phyloP scores from a whole-genome alignment of 2,888 invertebrate genomes.

The Belgica antarctica region DNA sequence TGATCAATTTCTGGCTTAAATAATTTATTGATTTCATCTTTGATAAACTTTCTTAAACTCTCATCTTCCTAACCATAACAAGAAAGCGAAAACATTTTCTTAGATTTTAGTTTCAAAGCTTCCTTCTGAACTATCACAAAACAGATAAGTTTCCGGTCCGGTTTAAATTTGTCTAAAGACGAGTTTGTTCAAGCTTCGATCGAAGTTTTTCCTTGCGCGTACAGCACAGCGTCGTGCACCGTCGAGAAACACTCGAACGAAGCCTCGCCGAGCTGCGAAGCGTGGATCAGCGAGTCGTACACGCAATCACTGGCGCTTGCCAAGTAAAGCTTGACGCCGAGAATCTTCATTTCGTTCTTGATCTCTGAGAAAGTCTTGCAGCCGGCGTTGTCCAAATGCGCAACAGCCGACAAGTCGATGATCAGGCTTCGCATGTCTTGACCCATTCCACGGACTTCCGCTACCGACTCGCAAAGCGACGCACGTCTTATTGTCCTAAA shows the following conservation, averaged over 20 bases:
- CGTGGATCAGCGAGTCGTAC: constrained; percentile 52
- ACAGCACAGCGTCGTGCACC: constrained; percentile 63
- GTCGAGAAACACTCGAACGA: constrained; percentile 61
- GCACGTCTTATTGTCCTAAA: constrained; percentile 51
- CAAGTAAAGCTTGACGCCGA: constrained; percentile 59
- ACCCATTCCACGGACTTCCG: constrained; percentile 9
- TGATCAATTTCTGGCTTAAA: no score
- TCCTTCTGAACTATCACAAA: no score
- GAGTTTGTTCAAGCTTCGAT: no score
- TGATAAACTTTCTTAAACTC: no score
- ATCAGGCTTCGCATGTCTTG: constrained; percentile 53
- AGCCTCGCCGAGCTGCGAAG: constrained; percentile 49
- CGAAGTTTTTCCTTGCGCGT: constrained; percentile 44
- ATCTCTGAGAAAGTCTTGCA: constrained; percentile 59
- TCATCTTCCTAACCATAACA: no score
- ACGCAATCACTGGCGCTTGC: constrained; percentile 58
- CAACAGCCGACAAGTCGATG: constrained; percentile 64
- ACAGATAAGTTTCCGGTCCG: no score
- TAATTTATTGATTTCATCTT: no score
- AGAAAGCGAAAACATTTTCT: no score
- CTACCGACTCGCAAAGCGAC: constrained; percentile 44
- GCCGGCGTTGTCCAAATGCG: constrained; percentile 65
- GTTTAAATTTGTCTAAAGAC: no score
- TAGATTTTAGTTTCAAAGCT: no score
- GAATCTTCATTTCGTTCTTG: constrained; percentile 57